These are phyloP conservation scores for Sebastiscus tertius DNA, from an alignment of 2,797 vertebrate genomes.

Conservation along the genomic window DNA sequence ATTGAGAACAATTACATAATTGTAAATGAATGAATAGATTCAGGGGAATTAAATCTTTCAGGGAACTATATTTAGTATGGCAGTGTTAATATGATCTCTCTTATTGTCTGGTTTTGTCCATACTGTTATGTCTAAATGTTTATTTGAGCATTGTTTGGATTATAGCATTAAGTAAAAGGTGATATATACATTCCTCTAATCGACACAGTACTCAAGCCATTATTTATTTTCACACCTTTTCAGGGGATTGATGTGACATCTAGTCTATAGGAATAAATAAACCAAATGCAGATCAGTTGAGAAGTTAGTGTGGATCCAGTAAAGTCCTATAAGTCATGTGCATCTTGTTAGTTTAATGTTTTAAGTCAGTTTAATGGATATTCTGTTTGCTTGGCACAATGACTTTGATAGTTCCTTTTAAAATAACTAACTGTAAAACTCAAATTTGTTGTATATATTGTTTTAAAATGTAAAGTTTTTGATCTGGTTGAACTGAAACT, in stretches of 20 bases:
- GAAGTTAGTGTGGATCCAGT: background rate
- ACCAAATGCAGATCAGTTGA: background rate
- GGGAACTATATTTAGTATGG: background rate
- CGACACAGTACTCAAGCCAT: background rate
- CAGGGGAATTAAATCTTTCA: background rate
- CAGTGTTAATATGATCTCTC: background rate
- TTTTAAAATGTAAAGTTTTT: background rate
- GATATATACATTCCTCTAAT: background rate
- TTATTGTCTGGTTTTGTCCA: background rate
- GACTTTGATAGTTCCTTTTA: background rate
- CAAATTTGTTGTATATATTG: no score
- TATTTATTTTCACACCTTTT: background rate
- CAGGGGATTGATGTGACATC: background rate
- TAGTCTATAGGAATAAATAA: background rate
- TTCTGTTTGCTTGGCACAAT: background rate
- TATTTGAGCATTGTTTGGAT: background rate
- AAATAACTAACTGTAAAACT: background rate
- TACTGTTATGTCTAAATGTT: background rate
- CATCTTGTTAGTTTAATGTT: background rate
- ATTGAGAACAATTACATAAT: slow-evolving; percentile 41
- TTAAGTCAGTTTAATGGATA: background rate
- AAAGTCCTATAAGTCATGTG: background rate
- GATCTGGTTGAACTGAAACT: background rate
- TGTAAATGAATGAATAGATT: slow-evolving; percentile 1
- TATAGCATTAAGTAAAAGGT: background rate